Evolutionary conservation across 2,888 invertebrate species (phyloP), one percentile per base, ranked within the genome.

Genomic region (Macroteleia sp.): DNA sequence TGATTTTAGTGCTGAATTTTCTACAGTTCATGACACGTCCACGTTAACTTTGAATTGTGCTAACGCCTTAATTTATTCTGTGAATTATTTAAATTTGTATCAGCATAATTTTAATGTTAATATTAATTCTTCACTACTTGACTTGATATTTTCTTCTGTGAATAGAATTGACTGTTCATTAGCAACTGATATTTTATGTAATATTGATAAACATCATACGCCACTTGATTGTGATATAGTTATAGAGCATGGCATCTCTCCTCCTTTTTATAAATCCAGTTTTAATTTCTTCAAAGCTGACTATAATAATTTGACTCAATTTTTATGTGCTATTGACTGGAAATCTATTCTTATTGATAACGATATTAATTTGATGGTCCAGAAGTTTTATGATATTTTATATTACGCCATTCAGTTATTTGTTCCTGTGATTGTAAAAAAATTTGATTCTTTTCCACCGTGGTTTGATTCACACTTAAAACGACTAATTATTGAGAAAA

Each of bases 181-280:
- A 14, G 41, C 41, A 10, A 41, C 41, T 16, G 41, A 41, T 6
- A 41, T 41, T 10, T 41, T 41, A 16, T 17, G 41, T 10, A 41
- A 41, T 16, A 17, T 41, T 17, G 41, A 41, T 14, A 41, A 41
- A 14, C 14, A 14, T 41, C 41, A 41, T 41, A 8, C 41, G 2
- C 41, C 41, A 14, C 41, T 41, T 17, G 41, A 41, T 16, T 41
- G 41, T 41, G 41, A 41, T 41, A 41, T 41, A 6, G 41, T 10
- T 6, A 14, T 41, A 10, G 3, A 6, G 2, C 3, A 41, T 41
- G n/a, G n/a, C n/a, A n/a, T n/a, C n/a, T n/a, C n/a, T n/a, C n/a
- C n/a, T n/a, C n/a, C 16, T 17, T 16, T 9, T 41, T 41, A 10
- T 17, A 17, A 14, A 2, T n/a, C 16, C 10, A 14, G 41, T 41